These are phyloP conservation scores for Coranthus polyacanthus DNA, from an alignment of 2,797 vertebrate species.

Conservation along the genomic window DNA sequence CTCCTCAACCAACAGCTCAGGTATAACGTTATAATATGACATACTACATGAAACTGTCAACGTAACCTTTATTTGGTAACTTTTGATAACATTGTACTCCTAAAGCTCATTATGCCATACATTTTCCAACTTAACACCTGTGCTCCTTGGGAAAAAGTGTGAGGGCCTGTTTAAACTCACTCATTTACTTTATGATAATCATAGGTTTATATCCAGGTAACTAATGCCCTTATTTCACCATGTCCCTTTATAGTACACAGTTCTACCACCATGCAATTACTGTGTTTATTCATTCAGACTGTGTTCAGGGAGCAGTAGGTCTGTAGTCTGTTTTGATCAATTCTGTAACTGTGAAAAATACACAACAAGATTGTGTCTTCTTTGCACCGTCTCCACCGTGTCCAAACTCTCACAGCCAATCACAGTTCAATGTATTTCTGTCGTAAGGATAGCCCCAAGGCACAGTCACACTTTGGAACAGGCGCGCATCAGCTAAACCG, in stretches of 20 bases:
- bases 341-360: conserved; percentile 2
- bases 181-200: too few relatives aligned
- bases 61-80: too few relatives aligned
- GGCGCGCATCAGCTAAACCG: not conserved
- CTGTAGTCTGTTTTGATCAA: not conserved
- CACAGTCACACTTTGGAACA: conserved; percentile 2
- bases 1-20: too few relatives aligned
- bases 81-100: too few relatives aligned
- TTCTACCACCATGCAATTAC: not conserved
- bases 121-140: too few relatives aligned
- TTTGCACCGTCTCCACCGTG: not conserved
- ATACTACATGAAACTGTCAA: too few relatives aligned
- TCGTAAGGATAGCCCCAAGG: conserved; percentile 9
- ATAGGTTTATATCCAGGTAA: too few relatives aligned
- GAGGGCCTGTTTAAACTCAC: too few relatives aligned
- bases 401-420: not conserved
- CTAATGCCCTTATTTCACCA: too few relatives aligned
- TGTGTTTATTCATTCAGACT: not conserved
- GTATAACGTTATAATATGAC: too few relatives aligned
- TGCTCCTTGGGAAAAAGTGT: too few relatives aligned
- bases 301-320: not conserved
- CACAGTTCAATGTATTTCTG: not conserved
- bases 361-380: not conserved
- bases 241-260: not conserved
- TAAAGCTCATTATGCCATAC: too few relatives aligned